Conservation (phyloP, 2,113 vertebrate species). For the Falcunculus frontatus region DNA sequence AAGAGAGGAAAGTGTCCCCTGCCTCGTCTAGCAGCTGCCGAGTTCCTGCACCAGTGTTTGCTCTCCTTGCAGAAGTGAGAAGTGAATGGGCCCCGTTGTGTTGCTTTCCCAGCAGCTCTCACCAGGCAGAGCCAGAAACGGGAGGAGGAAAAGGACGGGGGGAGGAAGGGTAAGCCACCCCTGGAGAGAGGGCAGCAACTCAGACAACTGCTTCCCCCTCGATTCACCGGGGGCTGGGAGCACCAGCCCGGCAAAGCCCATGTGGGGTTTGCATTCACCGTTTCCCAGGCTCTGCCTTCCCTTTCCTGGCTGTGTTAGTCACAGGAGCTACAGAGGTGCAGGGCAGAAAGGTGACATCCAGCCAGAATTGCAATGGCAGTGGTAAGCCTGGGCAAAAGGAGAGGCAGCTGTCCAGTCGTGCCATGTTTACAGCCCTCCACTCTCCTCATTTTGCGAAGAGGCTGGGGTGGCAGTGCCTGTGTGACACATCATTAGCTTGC, state of each 20-base stretch:
- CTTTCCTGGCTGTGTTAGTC: not conserved
- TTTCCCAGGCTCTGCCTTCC: not conserved
- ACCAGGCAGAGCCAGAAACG: not conserved
- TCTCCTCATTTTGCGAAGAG: not conserved
- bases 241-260: fast-evolving
- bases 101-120: not conserved
- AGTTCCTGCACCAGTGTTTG: not conserved
- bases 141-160: not conserved
- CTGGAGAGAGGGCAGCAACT: not conserved
- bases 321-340: not conserved
- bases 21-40: fast-evolving
- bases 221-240: not conserved
- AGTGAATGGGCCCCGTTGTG: constrained; percentile 49
- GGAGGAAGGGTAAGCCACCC: not conserved
- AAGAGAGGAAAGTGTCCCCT: not conserved
- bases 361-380: fast-evolving
- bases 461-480: not conserved
- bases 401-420: fast-evolving
- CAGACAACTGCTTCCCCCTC: not conserved
- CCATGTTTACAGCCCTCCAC: not conserved
- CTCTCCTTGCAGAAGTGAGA: not conserved
- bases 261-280: not conserved
- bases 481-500: not conserved
- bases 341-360: not conserved
- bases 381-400: not conserved